A percentile compares a stretch with the other conserved stretches of the same genome.
Evolutionary conservation across 2,888 invertebrate species (phyloP).

Genomic region (Microctonus aethiopoides): DNA sequence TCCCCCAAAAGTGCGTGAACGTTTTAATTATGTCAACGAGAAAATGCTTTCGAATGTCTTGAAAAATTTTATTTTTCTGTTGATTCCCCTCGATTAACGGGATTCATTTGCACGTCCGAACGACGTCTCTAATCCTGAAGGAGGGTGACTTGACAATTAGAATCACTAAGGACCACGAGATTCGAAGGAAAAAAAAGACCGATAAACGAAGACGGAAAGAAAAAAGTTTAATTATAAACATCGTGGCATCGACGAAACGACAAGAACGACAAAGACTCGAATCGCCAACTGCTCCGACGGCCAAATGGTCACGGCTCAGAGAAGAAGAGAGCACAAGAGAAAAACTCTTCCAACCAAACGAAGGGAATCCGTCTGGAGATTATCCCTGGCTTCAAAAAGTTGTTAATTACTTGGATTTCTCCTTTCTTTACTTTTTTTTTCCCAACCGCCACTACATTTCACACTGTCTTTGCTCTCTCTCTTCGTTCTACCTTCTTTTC

Average conservation of each 20-base stretch:
- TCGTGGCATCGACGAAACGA: conserved; percentile 49
- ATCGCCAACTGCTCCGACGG: conserved; percentile 40
- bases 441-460: conserved; percentile 31
- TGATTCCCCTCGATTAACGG: conserved; percentile 31
- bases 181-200: conserved; percentile 39
- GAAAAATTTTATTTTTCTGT: neutral
- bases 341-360: conserved; percentile 67
- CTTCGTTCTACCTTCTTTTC: conserved; percentile 15
- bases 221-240: conserved; percentile 67
- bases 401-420: conserved; percentile 67
- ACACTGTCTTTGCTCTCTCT: too few relatives aligned
- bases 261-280: conserved; percentile 46
- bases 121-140: conserved; percentile 31
- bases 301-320: conserved; percentile 67
- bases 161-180: conserved; percentile 60
- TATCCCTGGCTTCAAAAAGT: conserved; percentile 67
- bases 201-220: conserved; percentile 38
- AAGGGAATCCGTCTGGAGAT: conserved; percentile 67
- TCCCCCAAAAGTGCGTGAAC: neutral
- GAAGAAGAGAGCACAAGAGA: conserved; percentile 25
- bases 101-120: conserved; percentile 27
- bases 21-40: neutral
- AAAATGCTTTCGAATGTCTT: neutral
- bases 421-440: conserved; percentile 28
- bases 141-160: conserved; percentile 60